Percentiles rank a stretch among this genome's conserved stretches.
These are phyloP conservation scores for Cataglyphis livida DNA, from an alignment of 2,888 invertebrate species.

Conservation along the genomic window DNA sequence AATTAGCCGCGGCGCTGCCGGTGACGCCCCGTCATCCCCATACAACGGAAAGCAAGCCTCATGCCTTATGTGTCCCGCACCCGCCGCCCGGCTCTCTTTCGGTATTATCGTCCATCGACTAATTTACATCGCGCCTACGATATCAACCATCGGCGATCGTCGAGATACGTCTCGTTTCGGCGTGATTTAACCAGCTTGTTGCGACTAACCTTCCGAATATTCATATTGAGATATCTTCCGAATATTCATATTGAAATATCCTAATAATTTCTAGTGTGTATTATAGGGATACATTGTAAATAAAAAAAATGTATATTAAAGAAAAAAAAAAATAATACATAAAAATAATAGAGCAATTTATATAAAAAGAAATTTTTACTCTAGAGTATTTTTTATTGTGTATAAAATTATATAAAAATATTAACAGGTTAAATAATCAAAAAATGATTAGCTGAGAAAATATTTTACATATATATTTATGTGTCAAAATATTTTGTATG, in stretches of 20 bases:
- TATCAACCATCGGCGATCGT: conserved; percentile 10
- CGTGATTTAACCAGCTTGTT: not conserved
- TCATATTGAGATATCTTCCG: not conserved
- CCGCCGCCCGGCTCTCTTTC: not conserved
- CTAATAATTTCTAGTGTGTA: not conserved
- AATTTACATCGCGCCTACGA: conserved; percentile 24
- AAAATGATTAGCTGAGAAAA: not conserved
- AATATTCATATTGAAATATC: not conserved
- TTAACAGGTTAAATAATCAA: not conserved
- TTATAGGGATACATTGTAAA: not conserved
- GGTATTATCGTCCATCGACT: conserved; percentile 41
- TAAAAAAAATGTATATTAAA: not conserved
- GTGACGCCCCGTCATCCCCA: conserved; percentile 82
- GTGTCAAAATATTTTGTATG: not conserved
- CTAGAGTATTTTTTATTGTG: not conserved
- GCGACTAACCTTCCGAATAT: not conserved
- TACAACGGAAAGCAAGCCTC: conserved; percentile 69
- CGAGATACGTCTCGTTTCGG: conserved; percentile 16
- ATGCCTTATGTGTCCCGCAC: conserved; percentile 50
- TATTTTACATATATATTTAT: not conserved
- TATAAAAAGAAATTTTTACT: not conserved
- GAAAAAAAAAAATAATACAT: not conserved
- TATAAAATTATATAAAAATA: conserved; percentile 1
- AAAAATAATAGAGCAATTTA: not conserved
- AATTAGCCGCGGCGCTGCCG: conserved; percentile 84